Evolutionary conservation across 2,797 vertebrate species (phyloP).

Genomic region (Girardinus metallicus): DNA sequence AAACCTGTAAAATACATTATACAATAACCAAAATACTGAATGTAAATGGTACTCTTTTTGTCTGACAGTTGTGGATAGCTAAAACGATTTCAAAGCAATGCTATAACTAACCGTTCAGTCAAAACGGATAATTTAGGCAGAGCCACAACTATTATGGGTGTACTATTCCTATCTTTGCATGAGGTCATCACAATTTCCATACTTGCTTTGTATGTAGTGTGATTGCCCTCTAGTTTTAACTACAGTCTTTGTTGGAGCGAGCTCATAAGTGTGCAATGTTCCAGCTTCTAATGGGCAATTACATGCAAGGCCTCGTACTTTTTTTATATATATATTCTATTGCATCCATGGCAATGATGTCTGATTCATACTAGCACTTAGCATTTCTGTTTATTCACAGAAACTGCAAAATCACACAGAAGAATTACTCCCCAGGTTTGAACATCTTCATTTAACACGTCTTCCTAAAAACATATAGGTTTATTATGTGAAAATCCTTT

Average conservation of each 20-base stretch:
- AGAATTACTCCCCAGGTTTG: slow-evolving; percentile 7
- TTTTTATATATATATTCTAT: slow-evolving; percentile 72
- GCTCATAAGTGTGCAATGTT: slow-evolving; percentile 72
- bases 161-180: slow-evolving; percentile 79
- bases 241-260: slow-evolving; percentile 75
- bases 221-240: slow-evolving; percentile 73
- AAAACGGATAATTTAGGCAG: slow-evolving; percentile 76
- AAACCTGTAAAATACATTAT: slow-evolving; percentile 80
- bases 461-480: slow-evolving; percentile 7
- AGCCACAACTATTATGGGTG: slow-evolving; percentile 78
- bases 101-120: slow-evolving; percentile 75
- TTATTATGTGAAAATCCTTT: background rate
- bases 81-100: slow-evolving; percentile 73
- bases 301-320: slow-evolving; percentile 61
- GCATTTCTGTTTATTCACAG: slow-evolving; percentile 24
- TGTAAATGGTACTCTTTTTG: slow-evolving; percentile 59
- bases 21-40: slow-evolving; percentile 68
- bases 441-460: slow-evolving; percentile 19
- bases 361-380: slow-evolving; percentile 42
- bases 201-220: slow-evolving; percentile 67
- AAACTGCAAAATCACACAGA: slow-evolving; percentile 20
- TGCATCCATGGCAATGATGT: slow-evolving; percentile 68
- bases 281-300: slow-evolving; percentile 76
- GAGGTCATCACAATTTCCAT: slow-evolving; percentile 81
- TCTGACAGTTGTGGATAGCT: slow-evolving; percentile 74